Evolutionary conservation across 2,797 vertebrate species (phyloP).

Genomic region (Pangasius djambal): DNA sequence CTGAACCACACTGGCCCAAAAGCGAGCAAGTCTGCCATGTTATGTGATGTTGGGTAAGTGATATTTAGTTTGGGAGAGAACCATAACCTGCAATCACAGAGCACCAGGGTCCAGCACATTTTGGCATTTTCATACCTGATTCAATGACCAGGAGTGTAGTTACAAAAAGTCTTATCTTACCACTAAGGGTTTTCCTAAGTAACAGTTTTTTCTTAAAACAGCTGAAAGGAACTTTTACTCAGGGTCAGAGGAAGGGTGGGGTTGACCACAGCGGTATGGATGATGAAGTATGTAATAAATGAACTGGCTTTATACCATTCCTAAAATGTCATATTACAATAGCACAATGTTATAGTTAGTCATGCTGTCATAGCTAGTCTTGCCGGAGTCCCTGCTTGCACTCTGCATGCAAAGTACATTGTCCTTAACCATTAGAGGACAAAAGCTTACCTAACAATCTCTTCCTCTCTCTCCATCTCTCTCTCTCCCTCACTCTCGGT

Average conservation of each 20-base stretch:
- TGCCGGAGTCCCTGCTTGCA: too few species aligned
- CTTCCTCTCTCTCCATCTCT: too few species aligned
- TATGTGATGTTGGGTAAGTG: conserved; percentile 4
- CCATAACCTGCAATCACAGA: conserved; percentile 9
- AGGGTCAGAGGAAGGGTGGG: neutral
- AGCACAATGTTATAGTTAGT: neutral
- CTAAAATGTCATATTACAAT: neutral
- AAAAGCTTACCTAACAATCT: too few species aligned
- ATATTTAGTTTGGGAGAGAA: conserved; percentile 37
- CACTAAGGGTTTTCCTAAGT: neutral
- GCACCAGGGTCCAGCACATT: neutral
- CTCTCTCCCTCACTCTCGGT: too few species aligned
- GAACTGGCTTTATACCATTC: too few species aligned
- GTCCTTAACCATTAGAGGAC: too few species aligned
- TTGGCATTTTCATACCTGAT: neutral
- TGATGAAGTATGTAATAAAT: neutral
- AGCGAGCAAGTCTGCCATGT: neutral
- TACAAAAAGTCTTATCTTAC: neutral
- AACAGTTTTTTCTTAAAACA: neutral
- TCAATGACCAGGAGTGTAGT: neutral
- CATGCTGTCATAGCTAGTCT: too few species aligned
- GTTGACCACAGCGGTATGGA: neutral
- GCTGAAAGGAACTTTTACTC: neutral
- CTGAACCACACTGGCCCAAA: conserved; percentile 10
- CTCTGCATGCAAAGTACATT: too few species aligned